Evolutionary conservation across 2,797 vertebrate genomes (phyloP).

Genomic region (Gallinago stenura): DNA sequence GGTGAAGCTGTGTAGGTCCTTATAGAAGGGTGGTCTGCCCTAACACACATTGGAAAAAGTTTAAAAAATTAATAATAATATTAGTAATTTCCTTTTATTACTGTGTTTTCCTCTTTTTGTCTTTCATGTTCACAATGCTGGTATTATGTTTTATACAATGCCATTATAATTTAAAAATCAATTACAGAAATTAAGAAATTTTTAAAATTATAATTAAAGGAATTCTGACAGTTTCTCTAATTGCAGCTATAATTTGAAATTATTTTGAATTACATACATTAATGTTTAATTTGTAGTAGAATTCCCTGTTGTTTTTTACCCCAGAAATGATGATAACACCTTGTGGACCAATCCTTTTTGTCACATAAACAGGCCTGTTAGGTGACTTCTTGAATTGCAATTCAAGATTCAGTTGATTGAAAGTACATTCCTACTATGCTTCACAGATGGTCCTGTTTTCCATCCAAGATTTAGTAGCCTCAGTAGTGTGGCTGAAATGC

Average conservation of each 20-base stretch:
- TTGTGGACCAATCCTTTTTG: not conserved
- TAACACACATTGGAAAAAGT: not conserved
- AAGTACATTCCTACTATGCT: not conserved
- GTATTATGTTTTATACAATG: not conserved
- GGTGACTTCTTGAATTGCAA: not conserved
- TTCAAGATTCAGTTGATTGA: not conserved
- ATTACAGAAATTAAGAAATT: not conserved
- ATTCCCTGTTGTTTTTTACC: not conserved
- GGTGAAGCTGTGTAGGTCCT: not conserved
- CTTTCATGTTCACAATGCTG: not conserved
- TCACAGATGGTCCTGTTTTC: not conserved
- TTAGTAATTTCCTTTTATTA: not conserved
- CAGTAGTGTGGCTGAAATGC: not conserved
- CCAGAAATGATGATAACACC: not conserved
- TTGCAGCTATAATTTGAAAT: not conserved
- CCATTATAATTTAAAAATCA: constrained; percentile 6
- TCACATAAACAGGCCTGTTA: not conserved
- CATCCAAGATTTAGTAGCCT: not conserved
- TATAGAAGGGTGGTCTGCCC: not conserved
- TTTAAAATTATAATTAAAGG: constrained; percentile 3
- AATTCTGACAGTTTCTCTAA: not conserved
- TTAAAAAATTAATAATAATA: not conserved
- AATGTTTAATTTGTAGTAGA: constrained; percentile 8
- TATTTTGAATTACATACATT: not conserved
- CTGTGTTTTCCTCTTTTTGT: not conserved